Evolutionary conservation across 1,140 invertebrate genomes (phyloP).

Genomic region (Oncopodura yosiiana): DNA sequence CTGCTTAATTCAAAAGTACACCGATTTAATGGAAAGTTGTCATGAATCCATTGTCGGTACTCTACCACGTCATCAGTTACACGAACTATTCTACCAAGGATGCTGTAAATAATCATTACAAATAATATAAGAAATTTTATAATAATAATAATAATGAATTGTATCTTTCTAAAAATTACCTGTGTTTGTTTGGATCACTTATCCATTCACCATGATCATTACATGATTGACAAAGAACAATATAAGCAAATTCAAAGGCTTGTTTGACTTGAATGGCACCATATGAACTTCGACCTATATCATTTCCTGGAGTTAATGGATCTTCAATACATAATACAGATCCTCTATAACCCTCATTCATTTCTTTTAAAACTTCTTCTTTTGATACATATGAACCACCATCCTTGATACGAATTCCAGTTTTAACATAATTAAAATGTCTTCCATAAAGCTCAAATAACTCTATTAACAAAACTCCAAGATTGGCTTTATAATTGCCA

Average conservation of each 20-base stretch:
- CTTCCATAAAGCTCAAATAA: constrained; percentile 96
- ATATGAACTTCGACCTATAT: constrained; percentile 94
- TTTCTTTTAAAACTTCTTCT: constrained; percentile 79
- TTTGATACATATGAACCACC: constrained; percentile 90
- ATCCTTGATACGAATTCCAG: constrained; percentile 86
- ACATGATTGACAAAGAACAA: constrained; percentile 69
- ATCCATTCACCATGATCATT: constrained; percentile 51
- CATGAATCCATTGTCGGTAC: constrained; percentile 55
- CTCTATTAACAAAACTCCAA: constrained; percentile 89
- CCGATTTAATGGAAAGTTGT: constrained; percentile 16
- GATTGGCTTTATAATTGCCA: constrained; percentile 56
- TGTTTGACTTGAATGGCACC: constrained; percentile 79
- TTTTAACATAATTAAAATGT: constrained; percentile 92
- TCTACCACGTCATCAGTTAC: constrained; percentile 89
- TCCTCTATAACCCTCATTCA: constrained; percentile 85
- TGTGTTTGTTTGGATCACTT: constrained; percentile 47
- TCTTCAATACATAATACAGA: constrained; percentile 94
- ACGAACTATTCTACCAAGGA: constrained; percentile 78
- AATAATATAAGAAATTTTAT: constrained; percentile 10
- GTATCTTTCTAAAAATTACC: constrained; percentile 37
- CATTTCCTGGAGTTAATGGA: constrained; percentile 87
- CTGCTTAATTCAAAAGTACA: background rate
- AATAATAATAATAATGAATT: constrained; percentile 9
- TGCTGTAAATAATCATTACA: constrained; percentile 44
- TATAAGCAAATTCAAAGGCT: constrained; percentile 92